These are phyloP conservation scores for Cataglyphis cursor DNA, from an alignment of 2,888 invertebrate species.

Conservation along the genomic window DNA sequence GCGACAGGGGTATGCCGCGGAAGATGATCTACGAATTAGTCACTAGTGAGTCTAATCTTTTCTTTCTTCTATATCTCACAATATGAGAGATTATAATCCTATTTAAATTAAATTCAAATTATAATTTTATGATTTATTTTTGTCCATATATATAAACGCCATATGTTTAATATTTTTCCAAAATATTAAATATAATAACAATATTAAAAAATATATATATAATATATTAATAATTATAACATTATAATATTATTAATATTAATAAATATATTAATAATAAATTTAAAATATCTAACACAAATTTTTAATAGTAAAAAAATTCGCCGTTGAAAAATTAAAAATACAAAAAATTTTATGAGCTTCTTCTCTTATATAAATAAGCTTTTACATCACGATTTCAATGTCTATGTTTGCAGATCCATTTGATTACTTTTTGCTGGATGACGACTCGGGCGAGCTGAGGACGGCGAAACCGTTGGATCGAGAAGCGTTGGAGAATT, in stretches of 20 bases:
- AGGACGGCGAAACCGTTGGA: slow-evolving; percentile 94
- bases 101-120: background rate
- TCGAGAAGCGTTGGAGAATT: slow-evolving; percentile 93
- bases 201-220: no score
- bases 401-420: slow-evolving; percentile 90
- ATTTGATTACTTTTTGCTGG: slow-evolving; percentile 94
- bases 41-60: slow-evolving; percentile 89
- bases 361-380: background rate
- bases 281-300: no score
- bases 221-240: no score
- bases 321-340: background rate
- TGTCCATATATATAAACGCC: background rate
- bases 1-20: slow-evolving; percentile 94
- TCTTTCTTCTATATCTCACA: slow-evolving; percentile 15
- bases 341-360: background rate
- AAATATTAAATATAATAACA: no score
- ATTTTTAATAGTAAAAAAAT: background rate
- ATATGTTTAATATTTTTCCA: no score
- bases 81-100: background rate
- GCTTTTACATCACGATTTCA: background rate
- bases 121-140: no score
- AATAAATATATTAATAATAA: no score
- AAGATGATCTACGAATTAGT: slow-evolving; percentile 93
- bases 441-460: slow-evolving; percentile 93
- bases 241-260: no score